Conservation (phyloP, 2,797 vertebrate genomes). For the Lerista edwardsae region DNA sequence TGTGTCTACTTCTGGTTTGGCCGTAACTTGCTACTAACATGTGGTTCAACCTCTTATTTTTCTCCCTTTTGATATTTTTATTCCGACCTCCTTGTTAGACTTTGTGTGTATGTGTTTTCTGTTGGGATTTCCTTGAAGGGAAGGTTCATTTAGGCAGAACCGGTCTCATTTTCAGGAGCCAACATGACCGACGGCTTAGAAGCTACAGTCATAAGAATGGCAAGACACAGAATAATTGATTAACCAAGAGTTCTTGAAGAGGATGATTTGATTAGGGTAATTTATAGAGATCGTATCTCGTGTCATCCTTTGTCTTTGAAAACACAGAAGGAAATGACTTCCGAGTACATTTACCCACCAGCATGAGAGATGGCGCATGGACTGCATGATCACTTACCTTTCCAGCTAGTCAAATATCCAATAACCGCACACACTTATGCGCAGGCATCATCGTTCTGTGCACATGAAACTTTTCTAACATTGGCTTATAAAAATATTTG, state of each 20-base stretch:
- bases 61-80: slow-evolving; percentile 34
- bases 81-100: slow-evolving; percentile 3
- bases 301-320: slow-evolving; percentile 83
- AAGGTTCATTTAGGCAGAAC: slow-evolving; percentile 33
- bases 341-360: slow-evolving; percentile 68
- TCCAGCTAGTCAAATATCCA: slow-evolving; percentile 73
- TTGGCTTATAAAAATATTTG: slow-evolving; percentile 83
- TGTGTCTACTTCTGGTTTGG: background rate
- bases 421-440: slow-evolving; percentile 56
- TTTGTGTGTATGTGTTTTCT: background rate
- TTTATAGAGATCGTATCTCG: slow-evolving; percentile 82
- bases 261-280: slow-evolving; percentile 80
- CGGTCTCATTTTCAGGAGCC: slow-evolving; percentile 40
- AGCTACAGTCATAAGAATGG: slow-evolving; percentile 61
- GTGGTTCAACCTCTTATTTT: background rate
- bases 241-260: slow-evolving; percentile 78
- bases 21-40: background rate
- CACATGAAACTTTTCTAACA: slow-evolving; percentile 74
- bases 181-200: slow-evolving; percentile 47
- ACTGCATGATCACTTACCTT: slow-evolving; percentile 73
- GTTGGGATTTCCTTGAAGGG: slow-evolving; percentile 13
- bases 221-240: slow-evolving; percentile 74
- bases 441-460: slow-evolving; percentile 35
- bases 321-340: slow-evolving; percentile 77
- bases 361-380: slow-evolving; percentile 73